These are phyloP conservation scores for Metellina segmentata DNA, from an alignment of 2,888 invertebrate genomes.

Conservation along the genomic window DNA sequence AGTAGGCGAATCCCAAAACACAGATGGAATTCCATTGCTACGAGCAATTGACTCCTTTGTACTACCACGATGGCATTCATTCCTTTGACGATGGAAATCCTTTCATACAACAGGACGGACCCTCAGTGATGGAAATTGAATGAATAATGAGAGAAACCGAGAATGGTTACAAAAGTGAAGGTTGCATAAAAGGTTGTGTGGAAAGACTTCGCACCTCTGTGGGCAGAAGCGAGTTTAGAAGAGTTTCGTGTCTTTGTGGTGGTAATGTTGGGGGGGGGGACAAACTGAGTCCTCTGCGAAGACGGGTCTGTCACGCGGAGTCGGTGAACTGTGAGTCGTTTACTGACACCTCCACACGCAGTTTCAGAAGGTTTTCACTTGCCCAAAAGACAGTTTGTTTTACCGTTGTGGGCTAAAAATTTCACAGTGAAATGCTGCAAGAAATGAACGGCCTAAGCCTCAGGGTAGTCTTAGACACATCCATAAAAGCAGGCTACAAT, in stretches of 20 bases:
- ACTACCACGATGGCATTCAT: neutral
- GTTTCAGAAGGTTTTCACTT: neutral
- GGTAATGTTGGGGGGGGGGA: slow-evolving; percentile 1
- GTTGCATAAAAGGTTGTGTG: neutral
- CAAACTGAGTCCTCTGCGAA: neutral
- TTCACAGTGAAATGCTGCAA: neutral
- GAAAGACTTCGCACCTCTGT: neutral
- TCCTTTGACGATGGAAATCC: neutral
- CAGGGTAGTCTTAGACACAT: too few species aligned
- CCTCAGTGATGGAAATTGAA: neutral
- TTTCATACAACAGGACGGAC: neutral
- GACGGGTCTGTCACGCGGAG: neutral
- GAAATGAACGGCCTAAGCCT: neutral
- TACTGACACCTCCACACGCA: neutral
- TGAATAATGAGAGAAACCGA: neutral
- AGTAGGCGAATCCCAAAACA: too few species aligned
- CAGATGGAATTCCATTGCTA: too few species aligned
- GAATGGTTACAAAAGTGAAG: neutral
- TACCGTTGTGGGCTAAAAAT: neutral
- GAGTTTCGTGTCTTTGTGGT: neutral
- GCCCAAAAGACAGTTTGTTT: neutral
- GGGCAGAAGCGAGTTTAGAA: neutral
- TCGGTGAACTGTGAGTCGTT: neutral
- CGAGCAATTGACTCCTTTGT: neutral
- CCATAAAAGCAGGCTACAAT: too few species aligned